Conservation (phyloP, 2,113 vertebrate genomes). For the Myotis brandtii region DNA sequence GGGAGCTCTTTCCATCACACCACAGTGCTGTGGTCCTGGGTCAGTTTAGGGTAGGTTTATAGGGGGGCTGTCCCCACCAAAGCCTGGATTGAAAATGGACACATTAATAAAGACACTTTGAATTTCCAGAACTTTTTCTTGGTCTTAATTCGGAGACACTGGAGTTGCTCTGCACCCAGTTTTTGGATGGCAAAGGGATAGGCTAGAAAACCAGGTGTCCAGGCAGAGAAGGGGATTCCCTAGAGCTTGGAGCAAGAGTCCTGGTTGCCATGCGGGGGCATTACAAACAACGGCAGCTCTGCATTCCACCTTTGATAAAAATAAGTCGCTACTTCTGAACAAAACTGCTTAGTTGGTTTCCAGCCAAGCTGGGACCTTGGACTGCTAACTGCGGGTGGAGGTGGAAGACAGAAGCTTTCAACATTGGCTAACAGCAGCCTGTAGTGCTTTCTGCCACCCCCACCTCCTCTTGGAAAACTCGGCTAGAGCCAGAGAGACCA, state of each 20-base stretch:
- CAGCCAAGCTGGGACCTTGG: constrained; percentile 26
- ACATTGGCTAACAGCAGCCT: constrained; percentile 24
- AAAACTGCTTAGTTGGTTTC: constrained; percentile 50
- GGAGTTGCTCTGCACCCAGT: not conserved
- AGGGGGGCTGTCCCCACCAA: not conserved
- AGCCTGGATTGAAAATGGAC: not conserved
- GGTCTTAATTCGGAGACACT: not conserved
- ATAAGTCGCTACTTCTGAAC: constrained; percentile 68
- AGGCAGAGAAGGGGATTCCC: not conserved
- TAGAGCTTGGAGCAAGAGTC: not conserved
- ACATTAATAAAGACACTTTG: not conserved
- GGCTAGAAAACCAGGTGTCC: not conserved
- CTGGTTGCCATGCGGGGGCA: constrained; percentile 28
- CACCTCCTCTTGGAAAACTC: not conserved
- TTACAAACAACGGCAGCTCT: not conserved
- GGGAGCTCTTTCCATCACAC: not conserved
- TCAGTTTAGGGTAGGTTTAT: not conserved
- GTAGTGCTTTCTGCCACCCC: not conserved
- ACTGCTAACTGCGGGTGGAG: constrained; percentile 1
- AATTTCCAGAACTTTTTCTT: not conserved
- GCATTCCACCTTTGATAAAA: constrained; percentile 70
- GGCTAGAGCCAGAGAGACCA: constrained; percentile 4
- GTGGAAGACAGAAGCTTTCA: constrained; percentile 39
- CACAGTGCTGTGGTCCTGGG: not conserved
- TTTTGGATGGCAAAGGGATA: not conserved